Base-by-base conservation (phyloP, 2,888 invertebrate genomes). In the Volucella zonaria region DNA sequence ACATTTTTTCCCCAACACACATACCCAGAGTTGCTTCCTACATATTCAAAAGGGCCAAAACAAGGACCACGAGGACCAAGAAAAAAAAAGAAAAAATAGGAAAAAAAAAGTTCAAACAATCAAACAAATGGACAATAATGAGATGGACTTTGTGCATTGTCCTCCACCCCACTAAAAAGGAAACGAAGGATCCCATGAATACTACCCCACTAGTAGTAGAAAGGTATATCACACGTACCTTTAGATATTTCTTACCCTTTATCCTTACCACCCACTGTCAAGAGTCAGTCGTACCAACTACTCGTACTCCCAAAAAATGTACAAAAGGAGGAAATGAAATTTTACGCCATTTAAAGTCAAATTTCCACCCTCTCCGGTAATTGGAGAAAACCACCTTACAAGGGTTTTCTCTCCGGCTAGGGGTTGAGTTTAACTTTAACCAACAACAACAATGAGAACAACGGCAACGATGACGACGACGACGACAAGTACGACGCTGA, bases 341-440 rank as follows among this genome's bases (percentile, higher is more conserved):
- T 81, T 76, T 76, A 77, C 85, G 85, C 81, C 76, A 85, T 85
- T 85, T 85, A 85, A 85, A 85, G 85, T 85, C 85, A 81, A 76
- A 85, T 85, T 85, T 85, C 73, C 73, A 76, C 64, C 73, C 81
- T 64, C 52, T 10, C 40, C 11, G 31, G 67, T 58, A 47, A 81
- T 70, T 54, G 66, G 68, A 81, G 73, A 64, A 59, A 68, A 68
- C 58, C 59, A 52, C 71, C 68, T 67, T 45, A 59, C 67, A 61
- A 71, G 64, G 14, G 11, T n/a, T 62, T 51, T 51, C 15, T 62
- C 58, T 51, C 14, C 68, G 31, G 10, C 54, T 54, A n/a, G 15
- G 18, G 59, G 54, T 56, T 49, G 43, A 61, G 64, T 62, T 77
- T 73, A 77, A 81, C 81, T 31, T 31, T 31, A 31, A 31, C 31